Evolutionary conservation across 2,888 invertebrate genomes (phyloP).

Genomic region (Sinohyriopsis cumingii): DNA sequence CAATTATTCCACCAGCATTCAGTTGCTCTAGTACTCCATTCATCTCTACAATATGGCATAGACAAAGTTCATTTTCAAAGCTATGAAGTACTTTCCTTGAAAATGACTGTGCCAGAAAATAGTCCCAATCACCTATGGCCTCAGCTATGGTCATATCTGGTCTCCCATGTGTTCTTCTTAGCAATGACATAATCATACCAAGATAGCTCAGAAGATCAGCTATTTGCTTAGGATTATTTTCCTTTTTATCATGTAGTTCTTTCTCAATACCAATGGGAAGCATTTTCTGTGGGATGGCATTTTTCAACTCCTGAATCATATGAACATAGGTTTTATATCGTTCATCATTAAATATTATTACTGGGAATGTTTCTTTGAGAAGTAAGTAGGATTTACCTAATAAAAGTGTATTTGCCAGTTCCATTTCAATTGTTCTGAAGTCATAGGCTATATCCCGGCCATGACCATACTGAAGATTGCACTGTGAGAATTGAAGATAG

Average conservation of each 20-base stretch:
- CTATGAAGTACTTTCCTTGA: constrained; percentile 28
- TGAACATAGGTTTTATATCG: constrained; percentile 32
- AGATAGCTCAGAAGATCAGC: constrained; percentile 28
- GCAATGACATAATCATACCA: constrained; percentile 36
- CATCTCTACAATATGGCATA: constrained; percentile 37
- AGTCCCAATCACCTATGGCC: constrained; percentile 28
- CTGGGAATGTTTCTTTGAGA: constrained; percentile 18
- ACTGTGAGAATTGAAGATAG: constrained; percentile 24
- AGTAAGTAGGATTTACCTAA: constrained; percentile 23
- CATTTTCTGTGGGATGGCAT: constrained; percentile 21
- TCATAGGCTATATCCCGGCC: constrained; percentile 32
- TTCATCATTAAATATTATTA: constrained; percentile 39
- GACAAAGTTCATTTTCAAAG: constrained; percentile 26
- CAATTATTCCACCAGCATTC: constrained; percentile 33
- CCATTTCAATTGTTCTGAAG: constrained; percentile 34
- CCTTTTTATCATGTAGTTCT: constrained; percentile 19
- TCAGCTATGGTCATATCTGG: constrained; percentile 27
- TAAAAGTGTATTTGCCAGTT: constrained; percentile 20
- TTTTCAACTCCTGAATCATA: constrained; percentile 20
- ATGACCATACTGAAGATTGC: constrained; percentile 24
- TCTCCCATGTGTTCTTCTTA: constrained; percentile 36
- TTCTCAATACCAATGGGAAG: constrained; percentile 20
- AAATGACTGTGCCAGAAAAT: constrained; percentile 15
- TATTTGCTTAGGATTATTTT: constrained; percentile 17
- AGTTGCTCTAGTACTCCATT: constrained; percentile 39